Conservation (phyloP, 1,140 invertebrate genomes). For the Pemphigus obesinymphae region DNA sequence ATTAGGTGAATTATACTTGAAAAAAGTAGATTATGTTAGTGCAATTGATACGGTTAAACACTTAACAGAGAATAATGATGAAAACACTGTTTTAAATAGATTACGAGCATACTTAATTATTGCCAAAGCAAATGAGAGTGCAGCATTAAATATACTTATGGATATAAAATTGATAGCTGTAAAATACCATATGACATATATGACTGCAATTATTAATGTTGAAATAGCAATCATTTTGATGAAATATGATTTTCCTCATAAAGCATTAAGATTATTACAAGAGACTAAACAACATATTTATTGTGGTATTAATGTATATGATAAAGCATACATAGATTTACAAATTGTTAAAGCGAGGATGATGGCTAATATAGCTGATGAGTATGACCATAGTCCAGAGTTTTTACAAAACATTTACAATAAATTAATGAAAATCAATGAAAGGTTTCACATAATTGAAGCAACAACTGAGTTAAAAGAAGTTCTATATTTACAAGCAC, state of each 20-base stretch:
- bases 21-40: slow-evolving; percentile 57
- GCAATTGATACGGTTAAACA: slow-evolving; percentile 58
- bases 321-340: slow-evolving; percentile 27
- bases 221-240: slow-evolving; percentile 69
- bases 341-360: slow-evolving; percentile 3
- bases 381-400: slow-evolving; percentile 7
- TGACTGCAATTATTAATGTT: slow-evolving; percentile 68
- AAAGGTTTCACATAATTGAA: neutral
- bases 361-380: slow-evolving; percentile 9
- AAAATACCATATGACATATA: slow-evolving; percentile 68
- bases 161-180: slow-evolving; percentile 66
- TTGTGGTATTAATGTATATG: slow-evolving; percentile 21
- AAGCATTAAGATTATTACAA: slow-evolving; percentile 23
- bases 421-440: neutral
- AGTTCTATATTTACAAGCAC: slow-evolving; percentile 55
- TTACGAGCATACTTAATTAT: slow-evolving; percentile 66
- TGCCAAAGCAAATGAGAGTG: slow-evolving; percentile 61
- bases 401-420: slow-evolving; percentile 26
- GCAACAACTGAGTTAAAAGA: slow-evolving; percentile 23
- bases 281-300: slow-evolving; percentile 34
- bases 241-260: slow-evolving; percentile 42
- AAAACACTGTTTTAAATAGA: slow-evolving; percentile 55
- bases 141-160: slow-evolving; percentile 60
- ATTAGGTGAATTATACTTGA: slow-evolving; percentile 49
- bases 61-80: slow-evolving; percentile 53